Evolutionary conservation across 2,888 invertebrate genomes (phyloP).

Genomic region (Phania funesta): DNA sequence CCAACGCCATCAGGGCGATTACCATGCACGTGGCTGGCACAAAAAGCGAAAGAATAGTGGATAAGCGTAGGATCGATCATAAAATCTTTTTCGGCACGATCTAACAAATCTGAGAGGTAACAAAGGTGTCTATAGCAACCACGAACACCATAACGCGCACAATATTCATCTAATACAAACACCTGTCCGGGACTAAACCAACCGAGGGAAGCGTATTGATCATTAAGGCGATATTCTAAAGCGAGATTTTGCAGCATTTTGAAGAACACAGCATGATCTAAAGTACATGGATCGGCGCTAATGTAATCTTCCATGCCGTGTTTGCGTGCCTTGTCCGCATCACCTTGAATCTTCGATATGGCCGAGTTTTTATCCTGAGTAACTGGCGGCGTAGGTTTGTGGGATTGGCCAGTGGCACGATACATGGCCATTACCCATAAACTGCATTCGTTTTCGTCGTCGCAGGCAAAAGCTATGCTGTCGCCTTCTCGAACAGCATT

Average conservation of each 20-base stretch:
- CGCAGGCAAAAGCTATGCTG: conserved; percentile 96
- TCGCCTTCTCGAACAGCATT: conserved; percentile 99
- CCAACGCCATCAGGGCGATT: conserved; percentile 99
- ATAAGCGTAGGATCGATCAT: conserved; percentile 99
- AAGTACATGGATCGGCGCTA: conserved; percentile 98
- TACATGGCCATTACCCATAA: conserved; percentile 99
- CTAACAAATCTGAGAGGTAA: conserved; percentile 96
- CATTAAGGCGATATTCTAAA: conserved; percentile 96
- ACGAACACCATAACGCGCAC: conserved; percentile 97
- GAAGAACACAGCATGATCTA: conserved; percentile 96
- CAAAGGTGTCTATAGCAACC: conserved; percentile 98
- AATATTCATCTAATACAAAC: conserved; percentile 98
- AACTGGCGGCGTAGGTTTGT: conserved; percentile 97
- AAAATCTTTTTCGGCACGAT: conserved; percentile 94
- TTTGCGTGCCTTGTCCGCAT: conserved; percentile 90
- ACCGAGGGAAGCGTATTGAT: conserved; percentile 99
- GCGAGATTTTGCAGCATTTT: conserved; percentile 95
- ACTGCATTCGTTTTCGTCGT: conserved; percentile 98
- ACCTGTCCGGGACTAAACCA: conserved; percentile 99
- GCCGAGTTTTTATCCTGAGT: conserved; percentile 92
- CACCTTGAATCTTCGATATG: conserved; percentile 92
- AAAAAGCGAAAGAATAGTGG: conserved; percentile 99
- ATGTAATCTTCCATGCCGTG: conserved; percentile 99
- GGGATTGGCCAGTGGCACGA: conserved; percentile 99
- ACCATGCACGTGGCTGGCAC: conserved; percentile 99